These are phyloP conservation scores for Siderastrea radians DNA, from an alignment of 92 coral and sea anemone genomes.

Conservation along the genomic window DNA sequence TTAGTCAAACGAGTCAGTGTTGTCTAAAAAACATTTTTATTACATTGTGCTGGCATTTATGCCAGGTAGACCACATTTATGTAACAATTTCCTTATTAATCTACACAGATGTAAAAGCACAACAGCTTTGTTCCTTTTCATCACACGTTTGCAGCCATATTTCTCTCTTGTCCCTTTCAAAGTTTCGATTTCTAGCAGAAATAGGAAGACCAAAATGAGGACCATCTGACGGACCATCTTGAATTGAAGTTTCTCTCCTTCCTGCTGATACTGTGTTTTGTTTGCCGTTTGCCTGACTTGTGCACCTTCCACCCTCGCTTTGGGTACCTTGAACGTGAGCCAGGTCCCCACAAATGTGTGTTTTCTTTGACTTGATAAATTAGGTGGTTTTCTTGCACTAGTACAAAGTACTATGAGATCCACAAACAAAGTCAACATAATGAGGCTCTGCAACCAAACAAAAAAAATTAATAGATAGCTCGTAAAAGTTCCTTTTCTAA, in stretches of 20 bases:
- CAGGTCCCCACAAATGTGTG: background rate
- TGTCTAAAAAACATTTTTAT: too few relatives aligned
- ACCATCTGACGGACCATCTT: too few relatives aligned
- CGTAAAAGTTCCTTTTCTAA: background rate
- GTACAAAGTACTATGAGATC: constrained; percentile 34
- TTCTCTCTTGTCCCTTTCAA: too few relatives aligned
- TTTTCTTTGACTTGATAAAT: background rate
- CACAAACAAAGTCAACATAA: constrained; percentile 47
- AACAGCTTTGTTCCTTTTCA: background rate
- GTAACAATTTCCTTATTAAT: too few relatives aligned
- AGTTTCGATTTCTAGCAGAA: background rate
- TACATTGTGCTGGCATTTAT: too few relatives aligned
- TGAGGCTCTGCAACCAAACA: constrained; percentile 46
- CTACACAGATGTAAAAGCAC: too few relatives aligned
- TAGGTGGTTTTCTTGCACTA: background rate
- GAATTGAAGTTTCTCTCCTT: background rate
- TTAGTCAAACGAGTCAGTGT: too few relatives aligned
- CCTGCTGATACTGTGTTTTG: background rate
- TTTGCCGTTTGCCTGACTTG: background rate
- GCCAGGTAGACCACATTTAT: too few relatives aligned
- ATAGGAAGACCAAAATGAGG: too few relatives aligned
- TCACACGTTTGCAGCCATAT: background rate
- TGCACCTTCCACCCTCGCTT: background rate
- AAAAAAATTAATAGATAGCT: background rate
- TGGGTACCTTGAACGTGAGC: background rate